Evolutionary conservation across 2,797 vertebrate species (phyloP).

Genomic region (Acrocephalus scirpaceus): DNA sequence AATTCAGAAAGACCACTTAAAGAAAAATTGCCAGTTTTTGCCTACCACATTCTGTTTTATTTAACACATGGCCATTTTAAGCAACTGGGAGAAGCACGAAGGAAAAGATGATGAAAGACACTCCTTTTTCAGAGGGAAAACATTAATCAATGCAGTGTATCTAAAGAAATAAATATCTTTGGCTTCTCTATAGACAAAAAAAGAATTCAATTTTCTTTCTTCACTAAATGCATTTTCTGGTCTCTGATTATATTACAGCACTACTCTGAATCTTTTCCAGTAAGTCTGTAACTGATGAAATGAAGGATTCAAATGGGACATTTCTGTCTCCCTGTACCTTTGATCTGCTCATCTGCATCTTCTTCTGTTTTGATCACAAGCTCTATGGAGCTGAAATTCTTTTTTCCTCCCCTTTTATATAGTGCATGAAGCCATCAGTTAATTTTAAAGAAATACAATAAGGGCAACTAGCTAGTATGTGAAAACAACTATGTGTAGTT

Average conservation of each 20-base stretch:
- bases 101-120: not conserved
- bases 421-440: not conserved
- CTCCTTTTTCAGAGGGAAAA: not conserved
- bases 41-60: not conserved
- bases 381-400: not conserved
- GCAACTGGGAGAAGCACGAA: not conserved
- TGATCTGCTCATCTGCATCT: not conserved
- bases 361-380: not conserved
- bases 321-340: not conserved
- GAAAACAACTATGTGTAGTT: not conserved
- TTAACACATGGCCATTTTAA: not conserved
- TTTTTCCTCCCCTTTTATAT: fast-evolving
- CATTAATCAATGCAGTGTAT: not conserved
- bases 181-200: not conserved
- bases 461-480: not conserved
- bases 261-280: not conserved
- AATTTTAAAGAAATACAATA: not conserved
- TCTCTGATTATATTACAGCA: not conserved
- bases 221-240: not conserved
- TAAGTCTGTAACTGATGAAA: not conserved
- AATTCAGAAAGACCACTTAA: not conserved
- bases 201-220: not conserved
- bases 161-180: not conserved
- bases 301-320: not conserved
- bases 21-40: not conserved